These are phyloP conservation scores for Calypte anna DNA, from an alignment of 2,113 vertebrate genomes.

Conservation along the genomic window DNA sequence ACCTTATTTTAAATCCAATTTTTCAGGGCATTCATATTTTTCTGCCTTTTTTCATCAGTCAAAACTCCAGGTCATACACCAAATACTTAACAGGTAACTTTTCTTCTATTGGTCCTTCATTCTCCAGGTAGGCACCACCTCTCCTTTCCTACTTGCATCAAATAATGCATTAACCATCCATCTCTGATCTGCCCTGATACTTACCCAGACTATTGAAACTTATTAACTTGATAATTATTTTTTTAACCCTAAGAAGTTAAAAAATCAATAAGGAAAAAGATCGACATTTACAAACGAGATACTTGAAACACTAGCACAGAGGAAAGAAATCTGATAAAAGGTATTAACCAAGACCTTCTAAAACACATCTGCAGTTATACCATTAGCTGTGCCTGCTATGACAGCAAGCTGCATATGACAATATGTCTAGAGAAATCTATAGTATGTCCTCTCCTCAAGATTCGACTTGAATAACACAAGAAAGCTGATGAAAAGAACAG, in stretches of 20 bases:
- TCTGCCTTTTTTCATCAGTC: not conserved
- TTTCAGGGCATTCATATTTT: not conserved
- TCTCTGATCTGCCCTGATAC: not conserved
- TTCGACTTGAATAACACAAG: not conserved
- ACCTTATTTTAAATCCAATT: not conserved
- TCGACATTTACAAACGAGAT: not conserved
- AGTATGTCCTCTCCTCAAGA: not conserved
- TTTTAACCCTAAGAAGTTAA: not conserved
- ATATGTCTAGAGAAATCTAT: not conserved
- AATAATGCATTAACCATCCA: not conserved
- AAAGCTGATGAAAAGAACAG: not conserved
- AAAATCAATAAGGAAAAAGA: not conserved
- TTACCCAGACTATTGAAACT: not conserved
- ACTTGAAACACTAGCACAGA: not conserved
- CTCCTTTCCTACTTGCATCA: not conserved
- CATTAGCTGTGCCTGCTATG: constrained; percentile 32
- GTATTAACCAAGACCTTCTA: not conserved
- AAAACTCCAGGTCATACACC: not conserved
- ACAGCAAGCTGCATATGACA: not conserved
- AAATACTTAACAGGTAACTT: not conserved
- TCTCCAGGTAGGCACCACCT: not conserved
- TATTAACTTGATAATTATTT: not conserved
- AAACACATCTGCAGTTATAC: constrained; percentile 36
- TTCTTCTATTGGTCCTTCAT: not conserved
- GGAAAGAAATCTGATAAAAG: not conserved